Evolutionary conservation across 1,140 invertebrate genomes (phyloP).

Genomic region (Steinernema khuongi): DNA sequence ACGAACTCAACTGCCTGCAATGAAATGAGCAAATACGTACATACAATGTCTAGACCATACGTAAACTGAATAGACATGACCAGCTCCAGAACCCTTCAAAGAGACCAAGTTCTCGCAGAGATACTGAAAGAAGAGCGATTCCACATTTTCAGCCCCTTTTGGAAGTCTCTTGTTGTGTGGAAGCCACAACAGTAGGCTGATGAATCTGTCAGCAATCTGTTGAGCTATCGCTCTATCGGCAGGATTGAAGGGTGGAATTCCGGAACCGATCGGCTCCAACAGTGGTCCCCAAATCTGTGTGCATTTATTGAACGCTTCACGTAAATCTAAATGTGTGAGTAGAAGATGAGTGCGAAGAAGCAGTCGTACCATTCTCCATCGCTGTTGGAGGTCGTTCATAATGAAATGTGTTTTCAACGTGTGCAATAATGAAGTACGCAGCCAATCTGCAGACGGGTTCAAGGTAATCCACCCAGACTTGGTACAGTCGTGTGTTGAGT

Average conservation of each 20-base stretch:
- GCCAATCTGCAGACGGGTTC: not conserved
- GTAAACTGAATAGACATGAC: not conserved
- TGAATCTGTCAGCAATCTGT: not conserved
- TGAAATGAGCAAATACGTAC: not conserved
- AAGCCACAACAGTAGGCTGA: not conserved
- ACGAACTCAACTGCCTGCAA: not conserved
- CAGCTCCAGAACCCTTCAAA: not conserved
- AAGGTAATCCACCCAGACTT: not conserved
- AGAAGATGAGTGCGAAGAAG: not conserved
- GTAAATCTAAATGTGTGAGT: not conserved
- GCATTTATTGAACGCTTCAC: not conserved
- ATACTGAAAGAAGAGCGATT: not conserved
- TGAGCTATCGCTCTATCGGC: not conserved
- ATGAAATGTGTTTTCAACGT: not conserved
- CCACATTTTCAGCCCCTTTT: not conserved
- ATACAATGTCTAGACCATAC: not conserved
- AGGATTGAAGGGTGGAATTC: not conserved
- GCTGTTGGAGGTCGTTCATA: not conserved
- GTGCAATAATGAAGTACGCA: not conserved
- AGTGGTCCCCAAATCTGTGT: not conserved
- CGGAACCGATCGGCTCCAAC: not conserved
- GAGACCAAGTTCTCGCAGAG: not conserved
- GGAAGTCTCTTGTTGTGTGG: not conserved
- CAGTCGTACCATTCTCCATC: not conserved
- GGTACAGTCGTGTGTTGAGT: not conserved